phyloP scores from a whole-genome alignment of 2,113 vertebrate species.

The Porphyrio hochstetteri region DNA sequence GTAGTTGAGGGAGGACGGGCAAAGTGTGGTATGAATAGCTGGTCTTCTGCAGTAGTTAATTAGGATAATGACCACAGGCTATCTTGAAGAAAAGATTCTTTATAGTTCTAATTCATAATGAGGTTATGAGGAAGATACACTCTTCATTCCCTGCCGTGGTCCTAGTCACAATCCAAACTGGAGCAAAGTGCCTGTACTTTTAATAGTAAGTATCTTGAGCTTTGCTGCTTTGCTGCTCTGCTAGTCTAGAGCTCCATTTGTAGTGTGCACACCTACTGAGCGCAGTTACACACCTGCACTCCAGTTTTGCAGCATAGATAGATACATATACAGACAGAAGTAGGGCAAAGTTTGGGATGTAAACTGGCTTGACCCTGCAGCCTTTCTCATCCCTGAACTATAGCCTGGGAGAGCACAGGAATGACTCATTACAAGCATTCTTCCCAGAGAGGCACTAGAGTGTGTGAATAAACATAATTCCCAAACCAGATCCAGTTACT shows the following conservation, averaged over 20 bases:
- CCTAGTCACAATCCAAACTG: not conserved
- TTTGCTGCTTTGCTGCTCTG: not conserved
- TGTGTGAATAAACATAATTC: not conserved
- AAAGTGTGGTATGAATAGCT: not conserved
- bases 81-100: not conserved
- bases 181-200: not conserved
- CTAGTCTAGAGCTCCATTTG: not conserved
- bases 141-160: not conserved
- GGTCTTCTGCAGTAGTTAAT: not conserved
- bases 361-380: not conserved
- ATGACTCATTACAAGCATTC: not conserved
- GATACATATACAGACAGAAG: not conserved
- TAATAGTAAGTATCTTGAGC: not conserved
- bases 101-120: not conserved
- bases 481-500: not conserved
- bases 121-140: not conserved
- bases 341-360: not conserved
- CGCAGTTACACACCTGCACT: not conserved
- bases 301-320: not conserved
- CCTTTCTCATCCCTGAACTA: not conserved
- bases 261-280: not conserved
- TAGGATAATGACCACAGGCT: not conserved
- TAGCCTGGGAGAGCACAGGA: not conserved
- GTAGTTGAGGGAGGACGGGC: accelerated
- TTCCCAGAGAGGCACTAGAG: not conserved